Evolutionary conservation across 2,888 invertebrate genomes (phyloP).

Genomic region (Calameuta pallipes): DNA sequence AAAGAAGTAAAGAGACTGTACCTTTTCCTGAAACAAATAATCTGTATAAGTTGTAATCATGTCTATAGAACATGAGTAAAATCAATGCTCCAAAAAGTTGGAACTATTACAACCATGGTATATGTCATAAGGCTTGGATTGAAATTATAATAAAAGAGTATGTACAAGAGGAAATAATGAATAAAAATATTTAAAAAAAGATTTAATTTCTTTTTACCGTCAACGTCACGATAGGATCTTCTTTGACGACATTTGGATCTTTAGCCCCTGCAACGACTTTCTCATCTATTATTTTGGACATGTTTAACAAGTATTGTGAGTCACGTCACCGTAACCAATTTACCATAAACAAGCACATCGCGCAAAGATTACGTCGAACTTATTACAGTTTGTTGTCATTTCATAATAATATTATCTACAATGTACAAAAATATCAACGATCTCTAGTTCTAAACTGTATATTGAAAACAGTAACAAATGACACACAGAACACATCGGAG

Average conservation of each 20-base stretch:
- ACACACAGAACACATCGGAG: not conserved
- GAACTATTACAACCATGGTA: not conserved
- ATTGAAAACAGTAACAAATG: no score
- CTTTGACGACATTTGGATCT: conserved; percentile 54
- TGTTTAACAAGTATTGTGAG: conserved; percentile 20
- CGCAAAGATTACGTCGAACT: not conserved
- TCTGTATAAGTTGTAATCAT: conserved; percentile 12
- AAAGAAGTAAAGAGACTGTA: conserved; percentile 75
- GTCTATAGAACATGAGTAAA: not conserved
- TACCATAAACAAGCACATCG: not conserved
- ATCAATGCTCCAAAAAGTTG: not conserved
- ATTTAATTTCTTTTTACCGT: conserved; percentile 46
- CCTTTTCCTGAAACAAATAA: conserved; percentile 71
- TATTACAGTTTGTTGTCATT: not conserved
- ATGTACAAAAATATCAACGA: not conserved
- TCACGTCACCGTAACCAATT: not conserved
- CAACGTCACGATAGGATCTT: conserved; percentile 62
- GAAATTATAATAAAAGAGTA: not conserved
- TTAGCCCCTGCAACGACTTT: conserved; percentile 63
- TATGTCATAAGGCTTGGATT: not conserved
- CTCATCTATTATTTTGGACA: conserved; percentile 63
- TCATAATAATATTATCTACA: not conserved
- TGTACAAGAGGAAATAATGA: not conserved
- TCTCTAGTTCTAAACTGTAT: not conserved
- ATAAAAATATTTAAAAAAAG: conserved; percentile 11